A percentile compares a stretch with the other conserved stretches of the same genome.
phyloP scores from a whole-genome alignment of 2,888 invertebrate genomes.

The Hydraecia micacea region DNA sequence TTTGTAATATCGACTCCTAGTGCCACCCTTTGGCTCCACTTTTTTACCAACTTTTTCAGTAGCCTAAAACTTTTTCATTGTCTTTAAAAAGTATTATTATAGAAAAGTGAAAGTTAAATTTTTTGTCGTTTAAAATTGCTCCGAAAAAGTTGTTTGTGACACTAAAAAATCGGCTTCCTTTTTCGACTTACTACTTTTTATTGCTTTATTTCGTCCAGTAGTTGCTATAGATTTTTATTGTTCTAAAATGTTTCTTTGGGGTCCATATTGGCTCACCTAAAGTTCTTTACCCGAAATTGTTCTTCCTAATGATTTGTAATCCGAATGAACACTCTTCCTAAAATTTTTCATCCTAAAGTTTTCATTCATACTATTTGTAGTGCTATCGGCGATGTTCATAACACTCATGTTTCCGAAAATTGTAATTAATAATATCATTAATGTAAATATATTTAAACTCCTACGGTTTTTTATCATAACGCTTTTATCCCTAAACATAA shows the following conservation, averaged over 20 bases:
- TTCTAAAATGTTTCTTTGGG: slow-evolving; percentile 43
- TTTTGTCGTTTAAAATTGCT: slow-evolving; percentile 63
- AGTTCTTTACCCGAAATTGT: no score
- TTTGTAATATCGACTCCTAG: slow-evolving; percentile 78
- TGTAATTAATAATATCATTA: no score
- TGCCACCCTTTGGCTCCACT: slow-evolving; percentile 77
- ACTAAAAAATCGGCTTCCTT: slow-evolving; percentile 59
- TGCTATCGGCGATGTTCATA: no score
- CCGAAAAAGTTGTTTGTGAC: slow-evolving; percentile 49
- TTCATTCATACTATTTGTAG: no score
- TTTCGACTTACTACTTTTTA: slow-evolving; percentile 51
- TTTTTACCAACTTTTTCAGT: slow-evolving; percentile 75
- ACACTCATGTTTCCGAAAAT: no score
- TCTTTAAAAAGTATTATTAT: slow-evolving; percentile 71
- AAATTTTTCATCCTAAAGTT: no score
- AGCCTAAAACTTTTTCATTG: slow-evolving; percentile 72
- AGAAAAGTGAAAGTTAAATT: slow-evolving; percentile 83
- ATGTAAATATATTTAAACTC: no score
- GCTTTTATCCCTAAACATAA: no score
- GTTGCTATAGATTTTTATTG: slow-evolving; percentile 53
- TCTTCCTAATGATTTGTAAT: no score
- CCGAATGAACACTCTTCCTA: no score
- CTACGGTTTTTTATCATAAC: no score
- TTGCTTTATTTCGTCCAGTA: slow-evolving; percentile 53
- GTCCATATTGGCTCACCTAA: no score